Evolutionary conservation across 2,888 invertebrate species (phyloP), one percentile per base, ranked within the genome.

Genomic region (Ochropleura plecta): DNA sequence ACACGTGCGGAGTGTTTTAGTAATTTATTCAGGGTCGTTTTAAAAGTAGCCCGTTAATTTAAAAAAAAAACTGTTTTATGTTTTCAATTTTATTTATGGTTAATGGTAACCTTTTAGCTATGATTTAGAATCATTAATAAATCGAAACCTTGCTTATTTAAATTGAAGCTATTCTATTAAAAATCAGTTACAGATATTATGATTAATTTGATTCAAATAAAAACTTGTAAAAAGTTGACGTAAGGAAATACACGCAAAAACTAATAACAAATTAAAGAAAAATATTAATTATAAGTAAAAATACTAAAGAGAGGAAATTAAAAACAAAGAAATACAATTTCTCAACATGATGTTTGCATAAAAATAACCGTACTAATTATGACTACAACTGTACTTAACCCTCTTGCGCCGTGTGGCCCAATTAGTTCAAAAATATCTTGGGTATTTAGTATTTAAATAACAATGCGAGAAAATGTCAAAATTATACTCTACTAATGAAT

Each of bases 371-470:
- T 30, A 60, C 9, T 79, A 76, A 78, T 82, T 84, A 79, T 84
- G 86, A 76, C 78, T 83, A 53, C 64, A 70, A 81, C 69, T 89
- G 78, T 82, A 85, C 46, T 30, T 67, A 77, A 76, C 75, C 84
- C 78, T 77, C 51, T 60, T 51, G 12, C 59, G 57, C 81, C 74
- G 79, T 79, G 83, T 79, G 85, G 82, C 73, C 87, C 87, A 90
- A 91, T 90, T 88, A 89, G 87, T 85, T 71, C 66, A 63, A 87
- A 76, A 88, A 89, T 88, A 80, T 70, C 67, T 73, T 85, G 86
- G 0, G 14, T 85, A 85, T 30, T 51, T 57, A 53, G 20, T 53
- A 63, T 81, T 76, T 66, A 87, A 88, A 83, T 78, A 71, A 78
- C 77, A 82, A 78, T n/a, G 7, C 40, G 40, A 44, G 44, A 76